These are phyloP conservation scores for Lordiphosa stackelbergi DNA, from an alignment of 1,140 invertebrate species.

Conservation along the genomic window DNA sequence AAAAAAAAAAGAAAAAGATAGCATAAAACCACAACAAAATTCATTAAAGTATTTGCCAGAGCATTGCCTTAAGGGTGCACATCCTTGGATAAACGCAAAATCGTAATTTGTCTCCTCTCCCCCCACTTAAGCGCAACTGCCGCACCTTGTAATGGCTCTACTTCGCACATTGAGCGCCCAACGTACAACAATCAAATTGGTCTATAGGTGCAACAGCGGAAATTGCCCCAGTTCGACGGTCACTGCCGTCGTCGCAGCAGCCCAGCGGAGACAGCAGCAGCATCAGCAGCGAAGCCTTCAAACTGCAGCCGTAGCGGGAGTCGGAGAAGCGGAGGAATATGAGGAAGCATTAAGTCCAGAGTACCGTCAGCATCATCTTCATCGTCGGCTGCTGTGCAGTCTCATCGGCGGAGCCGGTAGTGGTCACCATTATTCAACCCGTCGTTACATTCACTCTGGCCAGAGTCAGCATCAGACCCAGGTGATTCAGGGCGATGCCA, in stretches of 20 bases:
- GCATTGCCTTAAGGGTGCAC: too few relatives aligned
- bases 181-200: constrained; percentile 66
- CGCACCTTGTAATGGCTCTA: constrained; percentile 73
- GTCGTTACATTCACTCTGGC: constrained; percentile 25
- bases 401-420: neutral
- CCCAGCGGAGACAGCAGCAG: constrained; percentile 17
- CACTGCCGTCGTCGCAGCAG: constrained; percentile 13
- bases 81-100: too few relatives aligned
- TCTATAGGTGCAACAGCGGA: constrained; percentile 48
- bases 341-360: neutral
- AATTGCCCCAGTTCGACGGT: constrained; percentile 25
- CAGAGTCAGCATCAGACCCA: constrained; percentile 17
- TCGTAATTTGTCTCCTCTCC: neutral
- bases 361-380: neutral
- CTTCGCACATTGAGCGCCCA: constrained; percentile 71
- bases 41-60: neutral
- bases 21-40: neutral
- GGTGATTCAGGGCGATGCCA: constrained; percentile 11
- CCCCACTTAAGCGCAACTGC: neutral
- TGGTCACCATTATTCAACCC: too few relatives aligned
- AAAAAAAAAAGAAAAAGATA: constrained; percentile 9
- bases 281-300: neutral
- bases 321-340: too few relatives aligned
- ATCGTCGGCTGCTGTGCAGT: constrained; percentile 5
- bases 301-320: neutral